A percentile compares a stretch with the other conserved stretches of the same genome.
Conservation (phyloP, 2,113 vertebrate genomes). For the Trogon surrucura region DNA sequence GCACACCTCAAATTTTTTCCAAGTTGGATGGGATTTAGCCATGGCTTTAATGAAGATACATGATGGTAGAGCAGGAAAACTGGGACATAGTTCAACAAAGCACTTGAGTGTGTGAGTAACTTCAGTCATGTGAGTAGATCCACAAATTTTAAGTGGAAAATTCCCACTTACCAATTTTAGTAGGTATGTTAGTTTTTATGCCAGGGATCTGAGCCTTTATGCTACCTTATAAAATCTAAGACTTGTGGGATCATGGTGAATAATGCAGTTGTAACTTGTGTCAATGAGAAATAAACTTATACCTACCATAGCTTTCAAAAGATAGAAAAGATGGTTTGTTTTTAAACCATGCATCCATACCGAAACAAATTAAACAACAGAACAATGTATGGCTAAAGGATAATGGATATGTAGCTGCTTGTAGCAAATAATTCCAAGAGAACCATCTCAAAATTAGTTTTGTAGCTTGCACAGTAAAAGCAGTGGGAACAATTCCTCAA, state of each 20-base stretch:
- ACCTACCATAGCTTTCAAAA: conserved; percentile 47
- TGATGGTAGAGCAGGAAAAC: background rate
- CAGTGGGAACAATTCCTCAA: conserved; percentile 72
- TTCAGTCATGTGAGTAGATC: background rate
- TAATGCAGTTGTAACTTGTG: background rate
- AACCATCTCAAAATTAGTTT: conserved; percentile 80
- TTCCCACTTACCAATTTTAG: background rate
- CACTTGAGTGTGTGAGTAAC: background rate
- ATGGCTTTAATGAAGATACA: background rate
- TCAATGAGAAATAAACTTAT: background rate
- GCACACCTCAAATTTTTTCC: conserved; percentile 13
- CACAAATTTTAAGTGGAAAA: background rate
- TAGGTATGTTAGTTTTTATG: background rate
- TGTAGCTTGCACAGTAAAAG: conserved; percentile 67
- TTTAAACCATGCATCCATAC: conserved; percentile 56
- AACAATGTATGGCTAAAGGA: conserved; percentile 43
- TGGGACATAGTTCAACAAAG: background rate
- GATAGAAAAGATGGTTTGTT: conserved; percentile 42
- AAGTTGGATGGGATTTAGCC: background rate
- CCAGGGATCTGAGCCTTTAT: background rate
- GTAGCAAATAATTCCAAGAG: conserved; percentile 71
- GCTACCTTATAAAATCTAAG: background rate
- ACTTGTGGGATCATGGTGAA: background rate
- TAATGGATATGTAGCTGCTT: conserved; percentile 71
- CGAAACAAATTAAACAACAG: conserved; percentile 70